These are phyloP conservation scores for Chrysogorgia sp. DNA, from an alignment of 92 coral and sea anemone species.

Conservation along the genomic window DNA sequence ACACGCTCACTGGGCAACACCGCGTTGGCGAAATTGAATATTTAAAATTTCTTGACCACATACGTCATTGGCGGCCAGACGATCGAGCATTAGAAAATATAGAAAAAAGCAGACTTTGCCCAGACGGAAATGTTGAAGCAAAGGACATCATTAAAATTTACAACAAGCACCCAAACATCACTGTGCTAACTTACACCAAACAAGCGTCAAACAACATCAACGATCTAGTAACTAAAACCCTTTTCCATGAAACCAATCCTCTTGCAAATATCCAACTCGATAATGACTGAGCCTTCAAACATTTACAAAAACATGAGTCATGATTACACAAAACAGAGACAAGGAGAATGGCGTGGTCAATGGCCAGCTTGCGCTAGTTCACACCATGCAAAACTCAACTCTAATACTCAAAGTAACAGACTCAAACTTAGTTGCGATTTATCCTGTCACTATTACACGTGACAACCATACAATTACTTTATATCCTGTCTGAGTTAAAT, in stretches of 20 bases:
- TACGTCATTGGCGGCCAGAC: too few relatives aligned
- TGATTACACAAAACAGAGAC: constrained; percentile 21
- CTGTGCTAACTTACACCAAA: not conserved
- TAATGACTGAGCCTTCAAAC: not conserved
- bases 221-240: not conserved
- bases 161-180: not conserved
- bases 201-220: not conserved
- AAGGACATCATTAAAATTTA: too few relatives aligned
- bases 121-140: too few relatives aligned
- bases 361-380: constrained; percentile 10
- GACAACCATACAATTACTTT: not conserved
- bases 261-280: not conserved
- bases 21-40: too few relatives aligned
- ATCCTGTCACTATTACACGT: not conserved
- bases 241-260: not conserved
- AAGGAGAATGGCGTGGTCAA: constrained; percentile 8
- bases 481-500: not conserved
- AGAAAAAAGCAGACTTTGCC: too few relatives aligned
- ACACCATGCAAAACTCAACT: constrained; percentile 4
- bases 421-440: not conserved
- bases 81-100: too few relatives aligned
- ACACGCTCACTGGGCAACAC: too few relatives aligned
- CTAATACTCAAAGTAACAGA: constrained; percentile 3
- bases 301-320: not conserved
- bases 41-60: too few relatives aligned